Evolutionary conservation across 2,797 vertebrate genomes (phyloP).

Genomic region (Anguilla anguilla): DNA sequence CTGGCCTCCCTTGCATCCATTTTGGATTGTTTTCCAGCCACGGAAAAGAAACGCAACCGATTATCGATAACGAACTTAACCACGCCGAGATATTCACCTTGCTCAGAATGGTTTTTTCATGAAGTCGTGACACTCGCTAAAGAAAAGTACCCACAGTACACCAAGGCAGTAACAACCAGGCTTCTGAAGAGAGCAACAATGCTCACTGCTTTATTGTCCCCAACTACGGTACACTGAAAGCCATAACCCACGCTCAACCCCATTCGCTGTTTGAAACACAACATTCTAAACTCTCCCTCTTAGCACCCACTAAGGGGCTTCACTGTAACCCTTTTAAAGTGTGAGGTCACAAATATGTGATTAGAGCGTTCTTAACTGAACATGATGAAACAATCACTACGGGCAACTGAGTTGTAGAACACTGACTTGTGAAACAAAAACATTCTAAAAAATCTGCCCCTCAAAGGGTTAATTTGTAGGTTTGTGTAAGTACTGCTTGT

Average conservation of each 20-base stretch:
- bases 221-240: neutral
- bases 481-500: neutral
- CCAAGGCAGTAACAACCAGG: neutral
- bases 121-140: neutral
- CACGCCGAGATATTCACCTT: neutral
- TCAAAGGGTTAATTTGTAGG: neutral
- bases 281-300: neutral
- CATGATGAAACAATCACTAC: too few species aligned
- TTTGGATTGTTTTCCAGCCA: neutral
- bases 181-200: neutral
- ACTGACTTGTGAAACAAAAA: too few species aligned
- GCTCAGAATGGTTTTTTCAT: neutral
- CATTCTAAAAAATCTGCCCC: too few species aligned
- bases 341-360: too few species aligned
- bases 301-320: too few species aligned
- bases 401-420: too few species aligned
- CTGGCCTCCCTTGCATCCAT: neutral
- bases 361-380: too few species aligned
- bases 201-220: neutral
- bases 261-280: neutral
- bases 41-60: neutral
- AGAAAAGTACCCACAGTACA: neutral
- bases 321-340: too few species aligned
- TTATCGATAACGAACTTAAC: neutral
- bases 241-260: neutral